A percentile compares a stretch with the other conserved stretches of the same genome.
These are phyloP conservation scores for Clarias laeviceps DNA, from an alignment of 2,797 vertebrate species.

Conservation along the genomic window DNA sequence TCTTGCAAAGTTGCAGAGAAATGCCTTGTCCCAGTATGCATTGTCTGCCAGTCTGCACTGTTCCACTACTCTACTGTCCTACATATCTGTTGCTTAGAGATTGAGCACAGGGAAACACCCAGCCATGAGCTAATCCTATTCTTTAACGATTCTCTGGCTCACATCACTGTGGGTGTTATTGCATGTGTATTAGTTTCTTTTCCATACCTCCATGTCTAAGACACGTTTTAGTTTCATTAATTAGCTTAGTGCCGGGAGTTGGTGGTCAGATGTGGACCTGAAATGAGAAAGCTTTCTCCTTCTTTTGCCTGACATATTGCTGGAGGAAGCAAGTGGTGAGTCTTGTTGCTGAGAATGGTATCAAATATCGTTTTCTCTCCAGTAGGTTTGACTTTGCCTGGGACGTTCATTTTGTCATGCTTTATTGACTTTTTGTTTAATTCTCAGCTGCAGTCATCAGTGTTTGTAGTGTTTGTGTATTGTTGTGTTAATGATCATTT, in stretches of 20 bases:
- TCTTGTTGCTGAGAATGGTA: constrained; percentile 20
- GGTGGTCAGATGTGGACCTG: not conserved
- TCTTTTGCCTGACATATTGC: not conserved
- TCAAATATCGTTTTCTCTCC: constrained; percentile 9
- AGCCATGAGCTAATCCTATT: constrained; percentile 43
- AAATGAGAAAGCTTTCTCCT: not conserved
- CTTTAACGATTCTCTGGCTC: constrained; percentile 30
- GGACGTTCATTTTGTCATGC: not conserved
- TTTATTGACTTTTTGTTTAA: not conserved
- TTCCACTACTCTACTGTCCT: constrained; percentile 51
- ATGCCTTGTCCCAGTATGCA: constrained; percentile 5
- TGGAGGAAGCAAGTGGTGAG: not conserved
- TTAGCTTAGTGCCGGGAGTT: constrained; percentile 8
- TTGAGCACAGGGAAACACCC: constrained; percentile 41
- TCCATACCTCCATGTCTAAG: constrained; percentile 12
- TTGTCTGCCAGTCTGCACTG: constrained; percentile 24
- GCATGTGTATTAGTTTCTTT: not conserved
- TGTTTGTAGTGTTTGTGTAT: not conserved
- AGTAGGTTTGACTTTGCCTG: constrained; percentile 22
- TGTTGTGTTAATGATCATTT: not conserved
- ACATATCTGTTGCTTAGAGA: constrained; percentile 50
- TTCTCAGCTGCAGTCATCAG: not conserved
- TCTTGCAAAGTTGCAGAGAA: not conserved
- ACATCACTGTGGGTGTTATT: constrained; percentile 7
- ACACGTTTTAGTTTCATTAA: constrained; percentile 24